These are phyloP conservation scores for Gonioctena quinquepunctata DNA, from an alignment of 1,140 invertebrate genomes.

Conservation along the genomic window DNA sequence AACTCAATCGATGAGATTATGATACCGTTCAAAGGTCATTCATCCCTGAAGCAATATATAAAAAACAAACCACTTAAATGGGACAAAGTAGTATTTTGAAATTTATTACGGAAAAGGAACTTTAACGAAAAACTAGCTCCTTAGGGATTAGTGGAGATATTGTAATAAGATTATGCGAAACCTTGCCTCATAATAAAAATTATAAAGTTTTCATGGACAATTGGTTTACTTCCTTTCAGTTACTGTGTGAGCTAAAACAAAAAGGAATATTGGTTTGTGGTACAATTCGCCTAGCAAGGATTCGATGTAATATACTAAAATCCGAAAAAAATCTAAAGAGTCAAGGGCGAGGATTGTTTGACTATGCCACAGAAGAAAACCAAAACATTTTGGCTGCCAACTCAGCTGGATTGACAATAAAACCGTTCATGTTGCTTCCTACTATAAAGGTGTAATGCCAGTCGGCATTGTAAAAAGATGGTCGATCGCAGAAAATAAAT, in stretches of 20 bases:
- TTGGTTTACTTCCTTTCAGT: conserved; percentile 28
- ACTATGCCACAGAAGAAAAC: not conserved
- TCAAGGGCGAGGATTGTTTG: not conserved
- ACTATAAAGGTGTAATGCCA: not conserved
- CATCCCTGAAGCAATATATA: conserved; percentile 48
- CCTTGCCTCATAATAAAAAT: conserved; percentile 27
- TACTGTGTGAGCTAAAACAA: conserved; percentile 22
- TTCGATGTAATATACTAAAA: not conserved
- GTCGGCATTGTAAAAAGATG: not conserved
- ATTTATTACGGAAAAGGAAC: conserved; percentile 40
- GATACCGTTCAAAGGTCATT: conserved; percentile 48
- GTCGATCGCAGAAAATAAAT: not conserved
- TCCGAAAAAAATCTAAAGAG: not conserved
- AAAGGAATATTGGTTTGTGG: not conserved
- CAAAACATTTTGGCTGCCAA: not conserved
- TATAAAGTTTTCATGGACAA: conserved; percentile 37
- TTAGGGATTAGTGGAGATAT: conserved; percentile 39
- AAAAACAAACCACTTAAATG: conserved; percentile 46
- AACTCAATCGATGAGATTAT: conserved; percentile 39
- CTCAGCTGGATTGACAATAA: not conserved
- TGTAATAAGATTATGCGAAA: conserved; percentile 26
- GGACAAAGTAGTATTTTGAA: conserved; percentile 45
- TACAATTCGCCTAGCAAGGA: not conserved
- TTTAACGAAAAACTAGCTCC: conserved; percentile 22
- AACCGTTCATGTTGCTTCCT: not conserved